Evolutionary conservation across 2,797 vertebrate genomes (phyloP), one percentile per base, ranked within the genome.

Genomic region (Sciurus carolinensis): DNA sequence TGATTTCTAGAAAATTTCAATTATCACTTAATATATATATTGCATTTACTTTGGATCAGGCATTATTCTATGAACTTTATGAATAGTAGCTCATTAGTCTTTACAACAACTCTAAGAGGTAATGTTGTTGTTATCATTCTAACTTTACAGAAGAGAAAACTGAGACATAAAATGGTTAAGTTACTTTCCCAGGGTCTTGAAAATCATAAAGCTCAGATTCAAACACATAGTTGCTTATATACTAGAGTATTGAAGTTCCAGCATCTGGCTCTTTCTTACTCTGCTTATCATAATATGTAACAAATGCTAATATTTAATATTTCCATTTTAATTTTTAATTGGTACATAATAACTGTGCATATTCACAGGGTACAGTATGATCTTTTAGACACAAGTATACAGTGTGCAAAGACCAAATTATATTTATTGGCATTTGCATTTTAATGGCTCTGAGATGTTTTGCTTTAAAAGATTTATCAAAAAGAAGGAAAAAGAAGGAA

Each of bases 261-360:
- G 39, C 22, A 17, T 33, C 13, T 62, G 36, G 1, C 2, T 64
- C 26, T 97, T 83, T 10, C 71, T 90, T 26, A 42, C 2, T 93
- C 39, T 44, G 33, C 15, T 14, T 83, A 20, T 82, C 7, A 81
- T 83, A 89, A 66, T 52, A 72, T 64, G 26, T n/a, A 62, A 47
- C 24, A 28, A 44, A 39, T 72, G 11, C 20, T 94, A 94, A 44
- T 79, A 73, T 64, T 95, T 95, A 94, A 3, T n/a, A 36, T 75
- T 85, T 52, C 0, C 15, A 42, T 85, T 82, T 73, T 62, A 83
- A 84, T 64, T 44, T 42, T 69, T 69, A 77, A 36, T 67, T 62
- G 18, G 39, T 28, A 76, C 33, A 26, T 47, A 28, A 54, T 73
- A 59, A 82, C 5, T 67, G 30, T 66, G 66, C 22, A 83, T 52